Base-by-base conservation (phyloP, 2,797 vertebrate species). In the Melanotaenia trifasciata region DNA sequence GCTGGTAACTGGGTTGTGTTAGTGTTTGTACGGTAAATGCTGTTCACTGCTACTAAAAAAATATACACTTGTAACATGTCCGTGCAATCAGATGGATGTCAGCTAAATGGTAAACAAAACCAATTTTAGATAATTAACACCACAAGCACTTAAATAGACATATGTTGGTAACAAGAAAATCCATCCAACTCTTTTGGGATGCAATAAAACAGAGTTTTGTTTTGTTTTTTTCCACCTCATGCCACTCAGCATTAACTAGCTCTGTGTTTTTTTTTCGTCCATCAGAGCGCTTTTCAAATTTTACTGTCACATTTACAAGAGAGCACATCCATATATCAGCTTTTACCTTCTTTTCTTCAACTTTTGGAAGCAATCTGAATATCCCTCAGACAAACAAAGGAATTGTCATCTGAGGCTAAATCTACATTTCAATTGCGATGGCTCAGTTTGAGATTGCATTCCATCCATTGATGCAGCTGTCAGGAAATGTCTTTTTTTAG, bases 361-460 rank as follows among this genome's bases (percentile, higher is more conserved):
- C 38, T 56, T 76, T 32, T 65, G 53, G 74, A 60, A 69, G 60
- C 43, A 56, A 81, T 78, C 67, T 82, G 58, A 60, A 60, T 61
- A 70, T 62, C 22, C 0, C 40, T 32, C 62, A 35, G 12, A 63
- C 57, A 79, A 80, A 76, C 76, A 88, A 79, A 76, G 35, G n/a
- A 64, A 20, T 28, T 61, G 35, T 78, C 73, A 62, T 84, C 81
- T 59, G 84, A 81, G 59, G 67, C n/a, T 0, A 64, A 73, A 78
- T 84, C 73, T 78, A 74, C 80, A 84, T 81, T 87, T 80, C 76
- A 82, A 59, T 74, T 45, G 20, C 71, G 73, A 69, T 66, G 43
- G 62, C 73, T 72, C 61, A 50, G 22, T 88, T 83, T 88, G 74
- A 91, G 79, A 74, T 71, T 71, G 47, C 62, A 67, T 81, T 80